Conservation (phyloP, 2,797 vertebrate species). For the Adrianichthys oophorus region DNA sequence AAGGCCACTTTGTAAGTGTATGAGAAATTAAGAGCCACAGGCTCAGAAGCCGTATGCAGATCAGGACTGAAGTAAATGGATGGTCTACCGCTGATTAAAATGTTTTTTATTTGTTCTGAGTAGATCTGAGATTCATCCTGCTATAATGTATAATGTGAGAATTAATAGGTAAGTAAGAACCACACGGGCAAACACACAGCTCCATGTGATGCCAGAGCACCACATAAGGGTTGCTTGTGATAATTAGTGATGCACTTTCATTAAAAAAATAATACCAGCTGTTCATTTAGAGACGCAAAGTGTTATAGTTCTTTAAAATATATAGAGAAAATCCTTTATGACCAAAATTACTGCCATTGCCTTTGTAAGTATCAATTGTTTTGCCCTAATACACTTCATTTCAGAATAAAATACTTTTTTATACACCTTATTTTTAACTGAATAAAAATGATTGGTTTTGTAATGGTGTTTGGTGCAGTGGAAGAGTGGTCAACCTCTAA, state of each 20-base stretch:
- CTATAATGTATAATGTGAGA: too few species aligned
- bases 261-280: too few species aligned
- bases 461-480: too few species aligned
- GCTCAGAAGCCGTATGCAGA: constrained; percentile 87
- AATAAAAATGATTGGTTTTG: too few species aligned
- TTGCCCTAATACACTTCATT: too few species aligned
- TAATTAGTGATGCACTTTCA: too few species aligned
- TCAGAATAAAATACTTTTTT: too few species aligned
- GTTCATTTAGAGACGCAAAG: too few species aligned
- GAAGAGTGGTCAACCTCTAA: too few species aligned
- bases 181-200: neutral
- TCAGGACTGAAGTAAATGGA: constrained; percentile 90
- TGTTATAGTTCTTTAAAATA: neutral
- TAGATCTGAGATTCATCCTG: constrained; percentile 12
- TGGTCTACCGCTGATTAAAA: constrained; percentile 79
- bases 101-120: constrained; percentile 47
- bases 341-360: neutral
- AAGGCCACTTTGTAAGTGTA: constrained; percentile 97
- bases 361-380: too few species aligned
- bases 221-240: neutral
- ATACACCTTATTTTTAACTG: too few species aligned
- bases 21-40: constrained; percentile 91
- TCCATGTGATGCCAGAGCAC: neutral
- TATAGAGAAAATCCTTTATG: constrained; percentile 11
- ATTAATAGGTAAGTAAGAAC: too few species aligned